These are phyloP conservation scores for Xiphophorus maculatus DNA, from an alignment of 2,113 vertebrate genomes.

Conservation along the genomic window DNA sequence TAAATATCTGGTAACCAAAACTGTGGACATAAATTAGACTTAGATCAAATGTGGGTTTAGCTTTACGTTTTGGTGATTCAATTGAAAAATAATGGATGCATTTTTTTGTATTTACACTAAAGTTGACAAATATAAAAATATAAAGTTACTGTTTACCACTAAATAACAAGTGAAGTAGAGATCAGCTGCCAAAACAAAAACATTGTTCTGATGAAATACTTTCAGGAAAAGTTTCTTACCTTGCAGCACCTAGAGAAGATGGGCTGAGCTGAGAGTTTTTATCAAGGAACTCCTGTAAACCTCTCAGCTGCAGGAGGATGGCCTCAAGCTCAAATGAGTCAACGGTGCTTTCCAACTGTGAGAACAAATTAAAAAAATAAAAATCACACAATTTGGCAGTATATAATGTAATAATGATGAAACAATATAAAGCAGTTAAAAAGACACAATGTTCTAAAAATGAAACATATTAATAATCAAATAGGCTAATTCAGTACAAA, in stretches of 20 bases:
- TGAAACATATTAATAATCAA: no score
- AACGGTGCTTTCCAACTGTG: conserved; percentile 93
- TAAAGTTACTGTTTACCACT: neutral
- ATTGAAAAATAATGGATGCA: no score
- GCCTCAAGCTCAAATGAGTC: conserved; percentile 83
- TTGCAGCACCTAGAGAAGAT: conserved; percentile 87
- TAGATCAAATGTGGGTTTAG: no score
- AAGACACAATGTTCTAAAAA: no score
- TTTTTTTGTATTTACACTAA: neutral
- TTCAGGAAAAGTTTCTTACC: conserved; percentile 73
- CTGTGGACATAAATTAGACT: no score
- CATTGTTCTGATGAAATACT: neutral
- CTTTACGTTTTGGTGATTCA: no score
- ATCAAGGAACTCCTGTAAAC: conserved; percentile 92
- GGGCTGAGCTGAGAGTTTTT: conserved; percentile 95
- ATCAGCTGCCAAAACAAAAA: neutral
- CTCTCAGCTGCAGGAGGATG: conserved; percentile 87
- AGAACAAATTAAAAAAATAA: neutral
- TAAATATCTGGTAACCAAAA: no score
- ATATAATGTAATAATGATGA: no score
- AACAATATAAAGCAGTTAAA: no score
- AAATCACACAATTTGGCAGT: no score
- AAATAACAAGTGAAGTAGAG: neutral
- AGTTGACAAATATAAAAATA: neutral
- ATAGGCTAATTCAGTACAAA: no score